These are phyloP conservation scores for Schizopygopsis malacanthus DNA, from an alignment of 2,797 vertebrate species.

Conservation along the genomic window DNA sequence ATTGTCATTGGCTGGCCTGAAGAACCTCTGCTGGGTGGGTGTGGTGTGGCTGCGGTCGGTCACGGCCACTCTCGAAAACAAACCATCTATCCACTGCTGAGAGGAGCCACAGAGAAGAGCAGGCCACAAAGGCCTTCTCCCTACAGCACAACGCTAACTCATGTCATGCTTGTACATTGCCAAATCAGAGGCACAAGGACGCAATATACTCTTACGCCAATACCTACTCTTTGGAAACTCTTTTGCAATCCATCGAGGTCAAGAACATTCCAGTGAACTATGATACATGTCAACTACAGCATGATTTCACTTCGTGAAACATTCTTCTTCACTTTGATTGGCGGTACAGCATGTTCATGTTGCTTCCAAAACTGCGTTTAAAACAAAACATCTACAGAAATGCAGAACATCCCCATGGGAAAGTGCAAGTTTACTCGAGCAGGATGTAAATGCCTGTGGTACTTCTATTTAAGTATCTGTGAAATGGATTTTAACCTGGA, in stretches of 20 bases:
- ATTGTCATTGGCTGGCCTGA: slow-evolving; percentile 37
- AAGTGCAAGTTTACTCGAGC: slow-evolving; percentile 29
- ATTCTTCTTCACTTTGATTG: not conserved
- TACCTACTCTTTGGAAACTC: slow-evolving; percentile 22
- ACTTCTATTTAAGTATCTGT: slow-evolving; percentile 38
- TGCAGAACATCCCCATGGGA: slow-evolving; percentile 6
- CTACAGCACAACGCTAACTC: slow-evolving; percentile 30
- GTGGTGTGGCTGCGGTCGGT: slow-evolving; percentile 33
- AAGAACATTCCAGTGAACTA: slow-evolving; percentile 23
- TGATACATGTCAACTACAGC: not conserved
- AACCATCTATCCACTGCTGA: slow-evolving; percentile 39
- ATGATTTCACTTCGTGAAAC: slow-evolving; percentile 34
- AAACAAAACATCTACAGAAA: slow-evolving; percentile 14
- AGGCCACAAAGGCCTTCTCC: slow-evolving; percentile 21
- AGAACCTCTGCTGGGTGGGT: slow-evolving; percentile 23
- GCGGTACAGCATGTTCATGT: slow-evolving; percentile 29
- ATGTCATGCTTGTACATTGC: slow-evolving; percentile 37
- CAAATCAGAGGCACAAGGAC: slow-evolving; percentile 45
- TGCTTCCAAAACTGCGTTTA: slow-evolving; percentile 16
- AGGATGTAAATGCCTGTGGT: slow-evolving; percentile 29
- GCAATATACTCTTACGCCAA: slow-evolving; percentile 20
- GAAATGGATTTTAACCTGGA: slow-evolving; percentile 34
- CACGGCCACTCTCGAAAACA: slow-evolving; percentile 38
- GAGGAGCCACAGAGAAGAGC: slow-evolving; percentile 24
- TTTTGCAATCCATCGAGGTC: slow-evolving; percentile 27